Conservation (phyloP, 2,888 invertebrate genomes). For the Nebria salina region DNA sequence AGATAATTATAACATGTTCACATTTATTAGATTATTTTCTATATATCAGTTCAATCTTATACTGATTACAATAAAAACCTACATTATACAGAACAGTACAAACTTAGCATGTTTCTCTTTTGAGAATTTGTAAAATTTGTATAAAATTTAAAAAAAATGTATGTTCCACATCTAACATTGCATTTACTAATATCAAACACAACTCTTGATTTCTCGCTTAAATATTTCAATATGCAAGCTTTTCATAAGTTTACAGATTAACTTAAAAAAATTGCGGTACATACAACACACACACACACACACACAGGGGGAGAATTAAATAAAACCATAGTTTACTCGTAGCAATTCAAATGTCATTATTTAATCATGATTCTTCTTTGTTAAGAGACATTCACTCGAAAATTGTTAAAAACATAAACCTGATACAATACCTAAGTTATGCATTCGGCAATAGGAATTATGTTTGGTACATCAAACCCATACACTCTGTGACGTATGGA, state of each 20-base stretch:
- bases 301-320: too few relatives aligned
- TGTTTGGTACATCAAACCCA: background rate
- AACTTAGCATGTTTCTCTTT: too few relatives aligned
- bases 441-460: background rate
- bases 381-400: too few relatives aligned
- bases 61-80: background rate
- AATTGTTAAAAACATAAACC: background rate
- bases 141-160: background rate
- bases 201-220: background rate
- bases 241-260: too few relatives aligned
- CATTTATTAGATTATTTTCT: background rate
- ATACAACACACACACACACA: too few relatives aligned
- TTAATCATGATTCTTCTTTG: too few relatives aligned
- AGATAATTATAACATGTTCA: background rate
- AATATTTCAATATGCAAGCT: too few relatives aligned
- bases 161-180: background rate
- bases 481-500: background rate
- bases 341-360: too few relatives aligned
- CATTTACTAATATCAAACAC: background rate
- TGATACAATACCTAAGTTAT: background rate
- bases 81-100: too few relatives aligned
- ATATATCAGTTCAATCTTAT: background rate
- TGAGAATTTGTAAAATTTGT: too few relatives aligned
- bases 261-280: too few relatives aligned
- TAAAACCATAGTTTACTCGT: too few relatives aligned